Conservation (phyloP, 2,888 invertebrate genomes). For the Trypoxylon attenuatum region DNA sequence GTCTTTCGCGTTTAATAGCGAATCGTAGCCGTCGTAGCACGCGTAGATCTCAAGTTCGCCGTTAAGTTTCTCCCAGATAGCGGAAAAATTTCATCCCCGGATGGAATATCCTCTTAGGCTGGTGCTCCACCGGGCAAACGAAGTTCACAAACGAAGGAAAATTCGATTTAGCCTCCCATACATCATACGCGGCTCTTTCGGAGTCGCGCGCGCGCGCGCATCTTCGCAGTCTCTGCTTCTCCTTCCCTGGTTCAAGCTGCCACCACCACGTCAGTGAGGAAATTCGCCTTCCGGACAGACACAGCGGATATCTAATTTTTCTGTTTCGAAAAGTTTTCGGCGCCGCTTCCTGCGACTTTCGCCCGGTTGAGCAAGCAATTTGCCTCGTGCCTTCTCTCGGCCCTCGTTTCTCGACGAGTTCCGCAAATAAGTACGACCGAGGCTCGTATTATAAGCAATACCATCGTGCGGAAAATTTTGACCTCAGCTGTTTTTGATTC, state of each 20-base stretch:
- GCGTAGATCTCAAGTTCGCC: slow-evolving; percentile 56
- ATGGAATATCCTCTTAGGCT: slow-evolving; percentile 59
- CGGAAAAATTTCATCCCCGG: slow-evolving; percentile 60
- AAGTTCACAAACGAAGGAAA: slow-evolving; percentile 69
- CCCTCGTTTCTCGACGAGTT: slow-evolving; percentile 55
- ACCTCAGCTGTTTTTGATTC: too few species aligned
- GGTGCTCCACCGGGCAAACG: slow-evolving; percentile 58
- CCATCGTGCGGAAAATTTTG: too few species aligned
- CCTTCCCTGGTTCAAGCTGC: background rate
- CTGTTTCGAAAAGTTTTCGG: slow-evolving; percentile 62
- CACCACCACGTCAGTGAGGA: slow-evolving; percentile 28
- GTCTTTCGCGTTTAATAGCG: too few species aligned
- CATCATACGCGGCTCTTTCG: slow-evolving; percentile 59
- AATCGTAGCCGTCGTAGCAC: too few species aligned
- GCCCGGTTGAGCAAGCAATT: slow-evolving; percentile 31
- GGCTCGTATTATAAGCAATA: too few species aligned
- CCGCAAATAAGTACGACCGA: slow-evolving; percentile 48
- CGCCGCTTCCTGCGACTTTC: slow-evolving; percentile 3
- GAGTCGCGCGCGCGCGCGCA: slow-evolving; percentile 12
- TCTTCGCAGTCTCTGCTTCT: slow-evolving; percentile 17
- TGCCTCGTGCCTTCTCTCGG: too few species aligned
- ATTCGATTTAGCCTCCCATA: slow-evolving; percentile 68
- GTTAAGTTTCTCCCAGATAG: slow-evolving; percentile 57
- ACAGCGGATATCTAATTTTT: slow-evolving; percentile 64
- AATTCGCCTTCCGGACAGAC: slow-evolving; percentile 54